Conservation (phyloP, 2,113 vertebrate genomes). For the Callionymus lyra region DNA sequence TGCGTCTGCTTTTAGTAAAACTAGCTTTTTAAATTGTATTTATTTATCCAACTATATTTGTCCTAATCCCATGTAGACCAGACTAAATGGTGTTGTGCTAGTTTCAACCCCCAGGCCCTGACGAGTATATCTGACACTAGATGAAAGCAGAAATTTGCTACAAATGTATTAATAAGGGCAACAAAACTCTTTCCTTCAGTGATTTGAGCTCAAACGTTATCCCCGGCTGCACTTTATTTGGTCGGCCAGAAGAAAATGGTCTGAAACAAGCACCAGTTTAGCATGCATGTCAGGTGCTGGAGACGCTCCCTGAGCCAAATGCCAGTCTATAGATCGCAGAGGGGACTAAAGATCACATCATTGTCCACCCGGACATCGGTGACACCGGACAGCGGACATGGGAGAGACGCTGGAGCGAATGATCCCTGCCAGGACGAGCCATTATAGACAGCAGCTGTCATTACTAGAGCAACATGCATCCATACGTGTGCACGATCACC, state of each 20-base stretch:
- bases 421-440: slow-evolving; percentile 90
- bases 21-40: too few relatives aligned
- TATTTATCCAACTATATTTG: too few relatives aligned
- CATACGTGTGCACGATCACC: slow-evolving; percentile 19
- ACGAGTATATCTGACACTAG: too few relatives aligned
- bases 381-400: slow-evolving; percentile 70
- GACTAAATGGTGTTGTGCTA: too few relatives aligned
- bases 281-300: slow-evolving; percentile 75
- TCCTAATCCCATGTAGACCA: too few relatives aligned
- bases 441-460: slow-evolving; percentile 67
- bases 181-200: too few relatives aligned
- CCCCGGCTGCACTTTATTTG: too few relatives aligned
- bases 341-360: slow-evolving; percentile 99
- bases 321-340: slow-evolving; percentile 97
- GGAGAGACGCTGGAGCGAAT: slow-evolving; percentile 74
- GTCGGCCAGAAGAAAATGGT: slow-evolving; percentile 48
- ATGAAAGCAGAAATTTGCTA: too few relatives aligned
- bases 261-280: slow-evolving; percentile 67
- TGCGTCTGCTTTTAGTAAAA: too few relatives aligned
- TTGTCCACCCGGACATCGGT: slow-evolving; percentile 82
- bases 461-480: slow-evolving; percentile 46
- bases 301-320: slow-evolving; percentile 88
- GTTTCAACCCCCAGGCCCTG: too few relatives aligned
- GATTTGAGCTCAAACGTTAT: too few relatives aligned
- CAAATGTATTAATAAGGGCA: too few relatives aligned